Conservation (phyloP, 2,797 vertebrate species). For the Karalla daura region DNA sequence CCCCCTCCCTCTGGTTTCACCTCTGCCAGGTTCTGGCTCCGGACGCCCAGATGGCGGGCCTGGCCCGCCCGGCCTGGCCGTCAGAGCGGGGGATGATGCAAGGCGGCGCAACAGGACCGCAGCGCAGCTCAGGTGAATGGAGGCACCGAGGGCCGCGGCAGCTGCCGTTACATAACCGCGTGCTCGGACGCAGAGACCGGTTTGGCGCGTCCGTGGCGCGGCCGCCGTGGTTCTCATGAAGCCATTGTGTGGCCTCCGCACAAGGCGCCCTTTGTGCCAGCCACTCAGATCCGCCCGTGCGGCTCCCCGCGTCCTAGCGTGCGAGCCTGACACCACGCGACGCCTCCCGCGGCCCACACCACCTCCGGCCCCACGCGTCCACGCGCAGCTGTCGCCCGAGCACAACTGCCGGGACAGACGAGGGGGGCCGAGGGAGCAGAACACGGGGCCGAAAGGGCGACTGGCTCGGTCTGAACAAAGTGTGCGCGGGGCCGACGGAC, state of each 20-base stretch:
- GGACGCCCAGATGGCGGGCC: no score
- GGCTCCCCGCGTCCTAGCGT: conserved; percentile 10
- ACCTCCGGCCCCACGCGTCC: conserved; percentile 20
- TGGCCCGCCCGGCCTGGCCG: no score
- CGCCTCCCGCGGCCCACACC: not conserved
- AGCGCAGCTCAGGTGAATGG: conserved; percentile 49
- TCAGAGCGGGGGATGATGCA: conserved; percentile 67
- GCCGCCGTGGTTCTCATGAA: conserved; percentile 51
- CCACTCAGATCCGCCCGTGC: conserved; percentile 19
- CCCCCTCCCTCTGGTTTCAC: not conserved
- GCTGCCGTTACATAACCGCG: conserved; percentile 71
- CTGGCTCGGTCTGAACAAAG: no score
- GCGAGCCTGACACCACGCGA: conserved; percentile 19
- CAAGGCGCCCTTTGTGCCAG: conserved; percentile 45
- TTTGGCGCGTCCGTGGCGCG: conserved; percentile 59
- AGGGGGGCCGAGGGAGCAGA: no score
- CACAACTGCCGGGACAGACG: no score
- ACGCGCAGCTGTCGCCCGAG: no score
- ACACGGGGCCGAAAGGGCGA: no score
- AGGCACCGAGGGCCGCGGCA: conserved; percentile 52
- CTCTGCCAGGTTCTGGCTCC: not conserved
- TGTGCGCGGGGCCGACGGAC: no score
- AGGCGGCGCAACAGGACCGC: conserved; percentile 54
- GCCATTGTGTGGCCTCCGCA: conserved; percentile 53
- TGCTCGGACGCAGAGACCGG: conserved; percentile 52